phyloP scores from a whole-genome alignment of 2,888 invertebrate genomes.

The Diaperis boleti region DNA sequence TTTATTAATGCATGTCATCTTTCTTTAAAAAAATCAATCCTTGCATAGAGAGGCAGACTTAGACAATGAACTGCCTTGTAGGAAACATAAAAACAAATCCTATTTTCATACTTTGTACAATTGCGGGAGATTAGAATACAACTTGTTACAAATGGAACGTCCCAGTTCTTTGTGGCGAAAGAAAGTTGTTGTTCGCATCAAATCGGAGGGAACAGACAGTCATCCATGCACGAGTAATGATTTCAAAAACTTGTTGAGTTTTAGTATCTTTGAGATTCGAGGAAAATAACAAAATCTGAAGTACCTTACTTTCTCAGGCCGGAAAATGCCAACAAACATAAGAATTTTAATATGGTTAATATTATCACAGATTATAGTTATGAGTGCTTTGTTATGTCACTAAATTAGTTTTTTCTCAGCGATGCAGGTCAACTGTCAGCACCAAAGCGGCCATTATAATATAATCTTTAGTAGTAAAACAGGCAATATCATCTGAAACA shows the following conservation, averaged over 20 bases:
- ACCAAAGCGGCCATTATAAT: constrained; percentile 7
- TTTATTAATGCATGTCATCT: no score
- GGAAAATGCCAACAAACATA: not conserved
- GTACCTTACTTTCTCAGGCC: not conserved
- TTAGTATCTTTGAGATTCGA: constrained; percentile 11
- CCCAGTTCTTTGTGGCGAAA: constrained; percentile 17
- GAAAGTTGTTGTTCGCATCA: constrained; percentile 11
- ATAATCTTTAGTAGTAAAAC: constrained; percentile 9
- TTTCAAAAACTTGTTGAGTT: constrained; percentile 27
- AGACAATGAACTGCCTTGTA: constrained; percentile 5
- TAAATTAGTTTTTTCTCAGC: constrained; percentile 21
- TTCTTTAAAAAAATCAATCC: constrained; percentile 3
- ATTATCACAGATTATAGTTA: not conserved
- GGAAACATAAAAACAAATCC: constrained; percentile 7
- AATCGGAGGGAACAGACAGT: constrained; percentile 17
- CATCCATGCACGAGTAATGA: constrained; percentile 22
- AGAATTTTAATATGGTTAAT: constrained; percentile 11
- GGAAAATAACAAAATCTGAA: constrained; percentile 12
- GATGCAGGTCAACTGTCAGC: constrained; percentile 30
- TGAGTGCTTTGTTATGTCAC: constrained; percentile 4
- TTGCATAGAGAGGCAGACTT: not conserved
- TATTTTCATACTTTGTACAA: constrained; percentile 16
- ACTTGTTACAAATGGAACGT: constrained; percentile 13
- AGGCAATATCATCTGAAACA: not conserved
- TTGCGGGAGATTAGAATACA: constrained; percentile 20